Base-by-base conservation (phyloP, 2,797 vertebrate genomes). In the Pangasius krempfi region DNA sequence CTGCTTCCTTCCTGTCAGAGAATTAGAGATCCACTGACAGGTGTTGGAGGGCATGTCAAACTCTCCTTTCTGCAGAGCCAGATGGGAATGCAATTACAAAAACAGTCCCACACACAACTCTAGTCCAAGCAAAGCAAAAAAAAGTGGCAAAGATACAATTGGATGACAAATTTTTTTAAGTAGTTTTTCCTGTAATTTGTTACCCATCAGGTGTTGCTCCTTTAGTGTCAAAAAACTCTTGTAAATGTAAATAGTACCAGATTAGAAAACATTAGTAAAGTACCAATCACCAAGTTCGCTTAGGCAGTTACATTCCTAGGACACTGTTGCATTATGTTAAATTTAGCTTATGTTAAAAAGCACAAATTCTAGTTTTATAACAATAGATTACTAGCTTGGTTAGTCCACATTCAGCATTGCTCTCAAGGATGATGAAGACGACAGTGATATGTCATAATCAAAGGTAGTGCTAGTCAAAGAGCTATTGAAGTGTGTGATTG, bases 401-500 rank as follows among this genome's bases (percentile, higher is more conserved):
- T 79, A 30, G 5, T 80, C n/a, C 52, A 80, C 40, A 37, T 58
- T 58, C 8, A 60, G 16, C n/a, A 52, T 52, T 9, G 16, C 22
- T 52, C 27, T n/a, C 73, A 76, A 50, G 47, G 33, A 44, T 27
- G 30, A 25, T 25, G 54, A 80, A 58, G 20, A 22, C 33, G 3
- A 87, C 1, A 75, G 60, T 37, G 33, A 8, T 50, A 12, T 30
- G 14, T 80, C 56, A 58, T 50, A 70, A n/a, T 62, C 84, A 75
- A 86, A 89, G n/a, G 22, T 9, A 76, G 62, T 73, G 54, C 14
- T n/a, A 16, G 20, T 73, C 89, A 75, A 85, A 73, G 79, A 88
- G 80, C 87, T 88, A 50, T 76, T 80, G 47, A 50, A 66, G 70
- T 25, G 44, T 56, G 66, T 86, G 58, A 54, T 50, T 85, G 60